Evolutionary conservation across 2,113 vertebrate species (phyloP), one percentile per base, ranked within the genome.

Genomic region (Sinocyclocheilus grahami): DNA sequence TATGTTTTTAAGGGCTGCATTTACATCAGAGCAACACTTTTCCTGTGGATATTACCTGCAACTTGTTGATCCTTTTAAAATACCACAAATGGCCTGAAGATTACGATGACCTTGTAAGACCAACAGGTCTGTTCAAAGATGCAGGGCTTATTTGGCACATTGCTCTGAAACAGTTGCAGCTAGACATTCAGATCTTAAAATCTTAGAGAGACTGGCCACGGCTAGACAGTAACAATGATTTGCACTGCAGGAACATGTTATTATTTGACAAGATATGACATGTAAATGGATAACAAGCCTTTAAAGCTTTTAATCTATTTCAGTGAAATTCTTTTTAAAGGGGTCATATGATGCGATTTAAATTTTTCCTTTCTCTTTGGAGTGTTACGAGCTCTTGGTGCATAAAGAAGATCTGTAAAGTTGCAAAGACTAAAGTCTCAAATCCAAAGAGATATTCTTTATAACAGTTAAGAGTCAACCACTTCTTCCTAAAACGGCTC

Each of bases 81-180:
- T 24, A 51, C 53, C 85, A 63, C 39, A 16, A 51, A 22, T 82
- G 30, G 22, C 65, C 12, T 4, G 12, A 55, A 46, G 77, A 55
- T 80, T 71, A 13, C 6, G 27, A 69, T 80, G 65, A 60, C 46
- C 77, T 67, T 79, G 76, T 78, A 22, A 60, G 27, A 65, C 16
- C 37, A 80, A 51, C 42, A 27, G 74, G 74, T 24, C 83, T 81
- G 48, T 12, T 63, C 9, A 58, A 51, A 77, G 18, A 74, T 1
- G 72, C 72, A 62, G n/a, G 48, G 18, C 48, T 53, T 79, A 58
- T 42, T 78, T 77, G 74, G 55, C 75, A 85, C 24, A 63, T 53
- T 78, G 24, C 18, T 65, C 39, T 27, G 63, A 67, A 6, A 46
- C 58, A 67, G 39, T 53, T 33, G 27, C 63, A 82, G 62, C 42